Evolutionary conservation across 2,888 invertebrate species (phyloP), one percentile per base, ranked within the genome.

Genomic region (Agonopterix arenella): DNA sequence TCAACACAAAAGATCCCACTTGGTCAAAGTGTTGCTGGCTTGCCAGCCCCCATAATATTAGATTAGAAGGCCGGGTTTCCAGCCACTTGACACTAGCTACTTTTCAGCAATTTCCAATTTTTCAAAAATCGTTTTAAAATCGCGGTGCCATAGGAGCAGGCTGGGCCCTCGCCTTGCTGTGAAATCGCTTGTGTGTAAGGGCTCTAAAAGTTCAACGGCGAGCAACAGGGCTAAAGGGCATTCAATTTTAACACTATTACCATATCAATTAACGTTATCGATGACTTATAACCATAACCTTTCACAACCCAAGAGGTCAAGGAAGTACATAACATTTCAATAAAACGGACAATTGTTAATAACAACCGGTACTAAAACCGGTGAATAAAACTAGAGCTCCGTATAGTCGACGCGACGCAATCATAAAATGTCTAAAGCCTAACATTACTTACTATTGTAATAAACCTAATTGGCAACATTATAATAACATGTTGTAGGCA

Each of bases 231-330:
- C 38, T 11, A 11, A 43, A 43, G 43, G 43, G 46, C 44, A 46
- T 44, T 48, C 11, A 46, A 46, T 52, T 48, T 48, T 38, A 46
- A 46, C 8, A 28, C 10, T 28, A 51, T 51, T 52, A 49, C 49
- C 46, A 52, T 49, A 49, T 44, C 49, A 52, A 52, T 52, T 52
- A 49, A 44, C 40, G 46, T 52, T 49, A 44, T 48, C 43, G 48
- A 49, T 44, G 52, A 28, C 2, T 43, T 48, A 36, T 47, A 49
- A 42, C 49, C 51, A 28, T 50, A 47, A 46, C 51, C 49, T 54
- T 49, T 49, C 42, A 11, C 40, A 47, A 36, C 40, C 18, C 37
- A 36, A 13, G 8, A 47, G 48, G 49, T 48, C 51, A 47, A 47
- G 47, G 48, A 28, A 45, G 41, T 36, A 40, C 37, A 48, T 50